These are phyloP conservation scores for Sinohyriopsis cumingii DNA, from an alignment of 2,888 invertebrate genomes.

Conservation along the genomic window DNA sequence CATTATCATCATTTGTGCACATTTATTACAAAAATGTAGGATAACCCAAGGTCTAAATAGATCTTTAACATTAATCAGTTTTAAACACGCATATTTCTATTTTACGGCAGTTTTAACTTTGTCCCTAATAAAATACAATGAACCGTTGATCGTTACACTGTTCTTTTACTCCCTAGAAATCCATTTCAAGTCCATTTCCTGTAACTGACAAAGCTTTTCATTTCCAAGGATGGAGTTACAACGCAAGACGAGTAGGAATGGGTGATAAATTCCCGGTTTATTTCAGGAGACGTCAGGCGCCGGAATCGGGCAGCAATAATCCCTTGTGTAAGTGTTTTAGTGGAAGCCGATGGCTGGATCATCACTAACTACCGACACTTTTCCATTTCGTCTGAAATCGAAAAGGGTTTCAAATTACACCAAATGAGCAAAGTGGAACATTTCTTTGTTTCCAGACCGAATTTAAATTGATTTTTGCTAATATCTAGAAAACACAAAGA, in stretches of 20 bases:
- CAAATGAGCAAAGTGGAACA: slow-evolving; percentile 23
- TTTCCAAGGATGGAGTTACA: slow-evolving; percentile 28
- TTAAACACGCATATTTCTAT: no score
- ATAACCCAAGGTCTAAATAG: no score
- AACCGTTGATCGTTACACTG: slow-evolving; percentile 3
- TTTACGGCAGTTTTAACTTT: no score
- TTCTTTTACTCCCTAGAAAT: slow-evolving; percentile 15
- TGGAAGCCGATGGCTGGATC: slow-evolving; percentile 12
- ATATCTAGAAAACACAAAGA: not conserved
- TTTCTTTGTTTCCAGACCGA: slow-evolving; percentile 18
- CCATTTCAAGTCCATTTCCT: slow-evolving; percentile 44
- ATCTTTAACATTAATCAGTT: no score
- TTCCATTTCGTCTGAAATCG: slow-evolving; percentile 1
- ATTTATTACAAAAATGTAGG: no score
- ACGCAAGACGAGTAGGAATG: slow-evolving; percentile 19
- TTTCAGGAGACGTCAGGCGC: slow-evolving; percentile 26
- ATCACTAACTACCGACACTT: no score
- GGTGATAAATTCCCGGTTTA: slow-evolving; percentile 33
- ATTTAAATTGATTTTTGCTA: slow-evolving; percentile 32
- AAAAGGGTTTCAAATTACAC: slow-evolving; percentile 30
- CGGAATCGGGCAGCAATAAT: slow-evolving; percentile 30
- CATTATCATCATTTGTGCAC: no score
- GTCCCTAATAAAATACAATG: no score
- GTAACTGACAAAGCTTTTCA: slow-evolving; percentile 20
- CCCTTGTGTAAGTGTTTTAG: slow-evolving; percentile 30